Evolutionary conservation across 2,113 vertebrate genomes (phyloP).

Genomic region (Hippocampus zosterae): DNA sequence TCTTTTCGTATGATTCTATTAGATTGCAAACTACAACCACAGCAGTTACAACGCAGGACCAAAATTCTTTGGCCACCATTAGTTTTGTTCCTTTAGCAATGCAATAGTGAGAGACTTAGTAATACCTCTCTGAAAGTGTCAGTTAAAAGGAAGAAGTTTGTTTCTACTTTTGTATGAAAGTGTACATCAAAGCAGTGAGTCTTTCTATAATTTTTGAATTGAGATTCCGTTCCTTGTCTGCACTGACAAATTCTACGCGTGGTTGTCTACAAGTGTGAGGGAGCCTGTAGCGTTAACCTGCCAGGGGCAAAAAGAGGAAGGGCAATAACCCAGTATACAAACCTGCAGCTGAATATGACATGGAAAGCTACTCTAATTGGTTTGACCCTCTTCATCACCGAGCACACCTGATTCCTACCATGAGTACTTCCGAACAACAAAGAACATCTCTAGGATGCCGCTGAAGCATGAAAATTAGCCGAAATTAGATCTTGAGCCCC

Average conservation of each 20-base stretch:
- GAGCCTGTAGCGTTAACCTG: constrained; percentile 39
- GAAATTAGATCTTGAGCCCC: constrained; percentile 9
- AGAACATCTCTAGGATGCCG: constrained; percentile 27
- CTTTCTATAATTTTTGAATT: constrained; percentile 28
- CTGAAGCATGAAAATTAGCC: constrained; percentile 8
- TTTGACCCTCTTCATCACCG: constrained; percentile 6
- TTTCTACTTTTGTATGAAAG: not conserved
- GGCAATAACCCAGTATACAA: constrained; percentile 13
- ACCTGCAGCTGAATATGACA: constrained; percentile 18
- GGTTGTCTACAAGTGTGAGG: constrained; percentile 42
- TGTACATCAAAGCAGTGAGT: constrained; percentile 7
- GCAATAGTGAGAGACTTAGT: no score
- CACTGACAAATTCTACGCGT: constrained; percentile 42
- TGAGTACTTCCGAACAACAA: constrained; percentile 17
- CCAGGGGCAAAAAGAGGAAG: constrained; percentile 34
- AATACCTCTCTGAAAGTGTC: not conserved
- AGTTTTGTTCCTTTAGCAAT: no score
- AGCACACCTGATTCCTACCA: constrained; percentile 17
- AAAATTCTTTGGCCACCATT: no score
- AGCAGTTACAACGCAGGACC: not conserved
- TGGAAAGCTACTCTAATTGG: constrained; percentile 17
- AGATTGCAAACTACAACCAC: not conserved
- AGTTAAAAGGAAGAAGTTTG: not conserved
- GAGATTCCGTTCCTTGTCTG: constrained; percentile 36
- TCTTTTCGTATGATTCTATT: no score